Evolutionary conservation across 2,888 invertebrate genomes (phyloP).

Genomic region (Scaptomyza parva): DNA sequence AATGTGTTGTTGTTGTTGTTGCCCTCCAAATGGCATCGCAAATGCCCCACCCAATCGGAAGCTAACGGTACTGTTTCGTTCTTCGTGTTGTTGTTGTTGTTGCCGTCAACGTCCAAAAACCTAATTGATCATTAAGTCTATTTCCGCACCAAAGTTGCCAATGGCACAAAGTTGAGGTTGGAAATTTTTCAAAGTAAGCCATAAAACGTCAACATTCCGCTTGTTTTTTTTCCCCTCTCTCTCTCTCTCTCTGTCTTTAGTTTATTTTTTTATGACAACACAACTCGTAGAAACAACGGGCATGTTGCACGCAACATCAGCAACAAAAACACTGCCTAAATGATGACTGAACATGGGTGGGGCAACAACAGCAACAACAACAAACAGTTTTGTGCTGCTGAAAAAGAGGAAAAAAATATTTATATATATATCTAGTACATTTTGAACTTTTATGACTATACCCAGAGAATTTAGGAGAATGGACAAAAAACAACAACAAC

Average conservation of each 20-base stretch:
- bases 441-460: conserved; percentile 63
- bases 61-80: conserved; percentile 51
- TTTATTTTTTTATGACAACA: conserved; percentile 67
- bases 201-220: conserved; percentile 63
- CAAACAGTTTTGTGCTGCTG: conserved; percentile 23
- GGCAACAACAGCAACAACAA: conserved; percentile 2
- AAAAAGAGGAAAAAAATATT: conserved; percentile 10
- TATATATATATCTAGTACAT: conserved; percentile 39
- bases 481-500: conserved; percentile 19
- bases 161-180: conserved; percentile 37
- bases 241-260: background rate
- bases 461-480: conserved; percentile 10
- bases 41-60: conserved; percentile 69
- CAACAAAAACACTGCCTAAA: conserved; percentile 26
- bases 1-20: background rate
- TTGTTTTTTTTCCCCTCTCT: too few species aligned
- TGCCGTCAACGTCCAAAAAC: conserved; percentile 47
- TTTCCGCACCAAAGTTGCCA: conserved; percentile 69
- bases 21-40: conserved; percentile 47
- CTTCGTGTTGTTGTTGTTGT: background rate
- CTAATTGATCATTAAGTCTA: conserved; percentile 80
- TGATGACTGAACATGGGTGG: conserved; percentile 24
- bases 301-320: conserved; percentile 68
- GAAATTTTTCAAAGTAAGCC: conserved; percentile 66
- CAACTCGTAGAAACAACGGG: conserved; percentile 42